Conservation (phyloP, 2,888 invertebrate genomes). For the Eupeodes luniger region DNA sequence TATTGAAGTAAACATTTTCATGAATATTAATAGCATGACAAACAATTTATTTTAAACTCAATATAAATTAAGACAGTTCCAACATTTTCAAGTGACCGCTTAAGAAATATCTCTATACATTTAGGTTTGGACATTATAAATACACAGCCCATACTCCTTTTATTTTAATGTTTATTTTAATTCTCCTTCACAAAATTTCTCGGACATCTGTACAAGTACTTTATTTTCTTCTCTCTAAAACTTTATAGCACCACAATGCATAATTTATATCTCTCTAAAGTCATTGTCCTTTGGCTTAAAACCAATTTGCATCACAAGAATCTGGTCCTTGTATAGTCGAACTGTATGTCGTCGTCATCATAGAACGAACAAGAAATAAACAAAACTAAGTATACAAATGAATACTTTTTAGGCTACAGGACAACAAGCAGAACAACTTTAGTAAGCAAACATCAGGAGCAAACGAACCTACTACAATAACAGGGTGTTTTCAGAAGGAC, state of each 20-base stretch:
- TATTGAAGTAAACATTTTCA: no score
- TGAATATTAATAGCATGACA: no score
- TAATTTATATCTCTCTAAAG: conserved; percentile 10
- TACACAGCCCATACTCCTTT: no score
- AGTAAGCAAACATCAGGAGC: conserved; percentile 23
- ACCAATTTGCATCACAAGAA: conserved; percentile 63
- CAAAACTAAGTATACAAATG: conserved; percentile 47
- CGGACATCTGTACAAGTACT: conserved; percentile 12
- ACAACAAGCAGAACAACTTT: conserved; percentile 23
- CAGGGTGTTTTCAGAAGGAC: background rate
- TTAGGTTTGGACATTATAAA: no score
- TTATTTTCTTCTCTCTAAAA: background rate
- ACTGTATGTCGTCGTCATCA: no score
- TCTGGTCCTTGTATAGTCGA: conserved; percentile 17
- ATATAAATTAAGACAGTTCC: no score
- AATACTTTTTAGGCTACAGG: conserved; percentile 41
- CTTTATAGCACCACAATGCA: conserved; percentile 11
- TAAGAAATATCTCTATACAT: no score
- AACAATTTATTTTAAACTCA: no score
- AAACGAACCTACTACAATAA: background rate
- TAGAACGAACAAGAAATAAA: conserved; percentile 23
- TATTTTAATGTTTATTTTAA: background rate
- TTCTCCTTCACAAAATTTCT: background rate
- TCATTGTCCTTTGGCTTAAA: conserved; percentile 45
- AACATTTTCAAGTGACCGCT: no score